phyloP scores from a whole-genome alignment of 1,140 invertebrate genomes.

The Aleiodes sp. region DNA sequence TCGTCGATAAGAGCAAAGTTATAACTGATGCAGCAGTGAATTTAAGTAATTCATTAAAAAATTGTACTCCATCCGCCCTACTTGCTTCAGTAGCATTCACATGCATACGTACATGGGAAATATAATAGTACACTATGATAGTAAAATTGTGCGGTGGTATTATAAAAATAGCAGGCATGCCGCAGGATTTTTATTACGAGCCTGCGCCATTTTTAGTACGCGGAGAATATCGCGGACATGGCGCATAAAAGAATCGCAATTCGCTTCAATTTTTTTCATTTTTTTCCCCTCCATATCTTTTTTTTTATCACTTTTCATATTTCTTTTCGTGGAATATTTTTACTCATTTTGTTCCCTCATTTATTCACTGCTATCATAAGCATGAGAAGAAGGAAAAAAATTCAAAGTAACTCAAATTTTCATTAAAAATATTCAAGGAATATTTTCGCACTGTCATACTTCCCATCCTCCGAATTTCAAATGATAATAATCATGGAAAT shows the following conservation, averaged over 20 bases:
- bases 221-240: conserved; percentile 30
- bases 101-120: background rate
- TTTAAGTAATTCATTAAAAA: conserved; percentile 9
- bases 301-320: conserved; percentile 1
- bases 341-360: too few species aligned
- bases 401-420: too few species aligned
- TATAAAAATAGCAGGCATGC: background rate
- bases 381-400: too few species aligned
- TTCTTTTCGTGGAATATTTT: too few species aligned
- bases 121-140: background rate
- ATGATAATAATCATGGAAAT: too few species aligned
- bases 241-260: conserved; percentile 29
- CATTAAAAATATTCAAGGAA: too few species aligned
- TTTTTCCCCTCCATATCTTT: background rate
- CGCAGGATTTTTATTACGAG: conserved; percentile 1
- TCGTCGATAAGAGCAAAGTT: background rate
- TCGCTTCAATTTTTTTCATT: conserved; percentile 14
- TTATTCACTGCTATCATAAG: too few species aligned
- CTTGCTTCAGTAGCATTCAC: background rate
- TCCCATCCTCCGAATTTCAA: too few species aligned
- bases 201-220: conserved; percentile 20
- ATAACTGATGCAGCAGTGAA: background rate
- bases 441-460: too few species aligned
- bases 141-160: background rate
- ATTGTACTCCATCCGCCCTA: too few species aligned